Evolutionary conservation across 2,888 invertebrate genomes (phyloP), one percentile per base, ranked within the genome.

Genomic region (Hydrotaea diabolus): DNA sequence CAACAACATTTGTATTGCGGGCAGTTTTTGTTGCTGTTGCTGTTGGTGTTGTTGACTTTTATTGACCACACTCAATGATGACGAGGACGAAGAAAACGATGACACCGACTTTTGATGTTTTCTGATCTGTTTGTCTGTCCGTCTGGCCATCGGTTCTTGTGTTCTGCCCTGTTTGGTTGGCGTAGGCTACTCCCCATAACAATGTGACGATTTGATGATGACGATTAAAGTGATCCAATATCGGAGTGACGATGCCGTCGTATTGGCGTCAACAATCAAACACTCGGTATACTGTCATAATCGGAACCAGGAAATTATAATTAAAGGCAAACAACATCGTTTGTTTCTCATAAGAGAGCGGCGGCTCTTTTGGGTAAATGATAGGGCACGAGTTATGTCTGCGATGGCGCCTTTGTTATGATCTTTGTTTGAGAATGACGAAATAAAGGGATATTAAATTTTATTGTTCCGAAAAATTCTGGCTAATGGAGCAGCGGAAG

Each of bases 191-290:
- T 19, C 31, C 0, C 9, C 49, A 13, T 79, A 82, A 82, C 82
- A 82, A 85, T 82, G 85, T 85, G 85, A 80, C 77, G 82, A 85
- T 82, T 85, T 85, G 85, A 85, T 74, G 79, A 77, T 77, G 77
- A 23, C 69, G 77, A 82, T 85, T 82, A 82, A 82, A 69, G 69
- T 75, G 79, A 66, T 82, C 46, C 62, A 57, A 79, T 81, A 77
- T 76, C 4, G 7, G 21, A 19, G 15, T 46, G 46, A 72, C 77
- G 81, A 81, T 79, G 81, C 81, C 84, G 36, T 13, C 21, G n/a
- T n/a, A 69, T 43, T 15, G 13, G 1, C 59, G 26, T 59, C 59
- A 59, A 23, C 59, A 59, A 23, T 59, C 59, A 59, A 59, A 59
- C 59, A 26, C 59, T 59, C 21, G 57, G 11, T 2, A 49, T n/a